These are phyloP conservation scores for Acanthis flammea DNA, from an alignment of 2,797 vertebrate species.

Conservation along the genomic window DNA sequence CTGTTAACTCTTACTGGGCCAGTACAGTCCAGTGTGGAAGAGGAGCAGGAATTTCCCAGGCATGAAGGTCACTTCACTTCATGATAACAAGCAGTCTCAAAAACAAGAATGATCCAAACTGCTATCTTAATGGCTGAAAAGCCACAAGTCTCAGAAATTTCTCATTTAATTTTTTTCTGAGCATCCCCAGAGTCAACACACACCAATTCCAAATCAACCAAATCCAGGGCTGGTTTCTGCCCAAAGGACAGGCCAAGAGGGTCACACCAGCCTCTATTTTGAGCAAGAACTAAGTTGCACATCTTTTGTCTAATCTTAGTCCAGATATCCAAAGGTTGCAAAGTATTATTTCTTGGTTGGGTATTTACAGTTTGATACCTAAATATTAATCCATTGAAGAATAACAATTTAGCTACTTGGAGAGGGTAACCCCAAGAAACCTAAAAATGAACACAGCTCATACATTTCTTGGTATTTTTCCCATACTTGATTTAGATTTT, in stretches of 20 bases:
- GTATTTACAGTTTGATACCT: slow-evolving; percentile 4
- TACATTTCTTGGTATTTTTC: not conserved
- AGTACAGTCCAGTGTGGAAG: accelerated
- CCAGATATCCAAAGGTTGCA: not conserved
- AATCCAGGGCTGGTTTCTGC: not conserved
- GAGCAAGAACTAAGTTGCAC: not conserved
- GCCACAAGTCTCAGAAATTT: not conserved
- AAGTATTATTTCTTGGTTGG: not conserved
- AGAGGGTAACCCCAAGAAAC: not conserved
- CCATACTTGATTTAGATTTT: not conserved
- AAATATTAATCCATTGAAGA: not conserved
- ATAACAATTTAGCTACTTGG: not conserved
- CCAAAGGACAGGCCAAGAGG: not conserved
- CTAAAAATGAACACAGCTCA: not conserved
- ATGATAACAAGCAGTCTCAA: not conserved
- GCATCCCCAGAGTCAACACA: not conserved
- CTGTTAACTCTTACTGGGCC: not conserved
- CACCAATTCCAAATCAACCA: not conserved
- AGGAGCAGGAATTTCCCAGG: not conserved
- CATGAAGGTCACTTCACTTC: not conserved
- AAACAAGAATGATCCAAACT: not conserved
- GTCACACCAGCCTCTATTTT: not conserved
- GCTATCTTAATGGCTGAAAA: not conserved
- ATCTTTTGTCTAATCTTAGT: not conserved
- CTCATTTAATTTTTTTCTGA: not conserved